These are phyloP conservation scores for Drosophila saltans DNA, from an alignment of 1,140 invertebrate genomes.

Conservation along the genomic window DNA sequence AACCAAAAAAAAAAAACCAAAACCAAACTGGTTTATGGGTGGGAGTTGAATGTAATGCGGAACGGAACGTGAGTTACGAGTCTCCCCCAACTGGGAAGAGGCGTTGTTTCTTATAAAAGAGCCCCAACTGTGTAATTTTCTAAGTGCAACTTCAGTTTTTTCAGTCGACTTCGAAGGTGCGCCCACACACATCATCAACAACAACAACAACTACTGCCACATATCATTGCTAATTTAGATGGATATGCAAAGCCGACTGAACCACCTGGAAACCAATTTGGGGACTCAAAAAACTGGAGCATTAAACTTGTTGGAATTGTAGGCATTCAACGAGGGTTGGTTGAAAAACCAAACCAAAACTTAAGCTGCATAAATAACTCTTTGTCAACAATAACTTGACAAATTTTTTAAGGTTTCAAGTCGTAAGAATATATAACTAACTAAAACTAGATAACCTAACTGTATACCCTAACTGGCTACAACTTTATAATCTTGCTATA, in stretches of 20 bases:
- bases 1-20: background rate
- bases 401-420: background rate
- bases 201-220: slow-evolving; percentile 28
- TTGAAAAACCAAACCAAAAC: background rate
- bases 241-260: slow-evolving; percentile 35
- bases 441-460: too few species aligned
- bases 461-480: too few species aligned
- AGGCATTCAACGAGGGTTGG: background rate
- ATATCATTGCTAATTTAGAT: slow-evolving; percentile 58
- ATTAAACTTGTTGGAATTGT: slow-evolving; percentile 37
- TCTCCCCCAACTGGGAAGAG: slow-evolving; percentile 14
- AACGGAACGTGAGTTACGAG: slow-evolving; percentile 36
- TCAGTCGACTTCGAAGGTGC: slow-evolving; percentile 46
- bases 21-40: slow-evolving; percentile 18
- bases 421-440: background rate
- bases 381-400: background rate
- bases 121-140: slow-evolving; percentile 45
- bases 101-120: slow-evolving; percentile 11
- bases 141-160: slow-evolving; percentile 52
- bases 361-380: background rate
- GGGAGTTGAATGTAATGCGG: slow-evolving; percentile 24
- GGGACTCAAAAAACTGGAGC: slow-evolving; percentile 32
- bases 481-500: too few species aligned
- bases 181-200: slow-evolving; percentile 42
- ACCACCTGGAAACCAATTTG: slow-evolving; percentile 50